These are phyloP conservation scores for Myripristis murdjan DNA, from an alignment of 2,797 vertebrate genomes.

Conservation along the genomic window DNA sequence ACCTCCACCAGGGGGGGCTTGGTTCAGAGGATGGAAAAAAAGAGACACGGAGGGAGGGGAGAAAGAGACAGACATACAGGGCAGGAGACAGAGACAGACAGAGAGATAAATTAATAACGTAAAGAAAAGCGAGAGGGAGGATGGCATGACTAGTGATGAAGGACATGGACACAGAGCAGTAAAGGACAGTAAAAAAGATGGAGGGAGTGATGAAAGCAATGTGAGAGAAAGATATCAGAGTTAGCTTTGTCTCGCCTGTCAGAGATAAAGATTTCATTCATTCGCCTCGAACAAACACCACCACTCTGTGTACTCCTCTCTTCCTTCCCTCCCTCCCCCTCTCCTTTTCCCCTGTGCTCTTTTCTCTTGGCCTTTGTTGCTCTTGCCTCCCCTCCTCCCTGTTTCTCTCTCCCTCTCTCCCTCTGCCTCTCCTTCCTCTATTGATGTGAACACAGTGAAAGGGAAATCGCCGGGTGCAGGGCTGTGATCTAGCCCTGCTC, in stretches of 20 bases:
- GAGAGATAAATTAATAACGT: too few species aligned
- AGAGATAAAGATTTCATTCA: constrained; percentile 82
- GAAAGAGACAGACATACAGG: not conserved
- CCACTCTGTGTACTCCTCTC: constrained; percentile 57
- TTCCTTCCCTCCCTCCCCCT: constrained; percentile 40
- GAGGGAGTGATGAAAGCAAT: constrained; percentile 7
- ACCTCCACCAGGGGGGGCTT: too few species aligned
- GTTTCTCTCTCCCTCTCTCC: constrained; percentile 12
- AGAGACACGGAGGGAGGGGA: not conserved
- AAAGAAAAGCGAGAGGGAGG: not conserved
- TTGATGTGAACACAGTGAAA: constrained; percentile 75
- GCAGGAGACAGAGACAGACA: not conserved
- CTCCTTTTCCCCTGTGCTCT: constrained; percentile 31
- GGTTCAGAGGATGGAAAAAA: too few species aligned
- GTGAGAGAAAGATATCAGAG: constrained; percentile 38
- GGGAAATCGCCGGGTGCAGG: constrained; percentile 50
- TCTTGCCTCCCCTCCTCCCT: constrained; percentile 42
- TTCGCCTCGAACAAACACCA: constrained; percentile 64
- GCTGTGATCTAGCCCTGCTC: constrained; percentile 63
- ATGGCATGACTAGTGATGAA: not conserved
- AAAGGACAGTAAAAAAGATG: not conserved
- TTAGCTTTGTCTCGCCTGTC: constrained; percentile 36
- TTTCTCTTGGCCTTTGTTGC: constrained; percentile 62
- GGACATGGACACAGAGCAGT: too few species aligned
- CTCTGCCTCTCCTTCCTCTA: constrained; percentile 53